phyloP scores from a whole-genome alignment of 2,797 vertebrate species.

The Gallirallus australis region DNA sequence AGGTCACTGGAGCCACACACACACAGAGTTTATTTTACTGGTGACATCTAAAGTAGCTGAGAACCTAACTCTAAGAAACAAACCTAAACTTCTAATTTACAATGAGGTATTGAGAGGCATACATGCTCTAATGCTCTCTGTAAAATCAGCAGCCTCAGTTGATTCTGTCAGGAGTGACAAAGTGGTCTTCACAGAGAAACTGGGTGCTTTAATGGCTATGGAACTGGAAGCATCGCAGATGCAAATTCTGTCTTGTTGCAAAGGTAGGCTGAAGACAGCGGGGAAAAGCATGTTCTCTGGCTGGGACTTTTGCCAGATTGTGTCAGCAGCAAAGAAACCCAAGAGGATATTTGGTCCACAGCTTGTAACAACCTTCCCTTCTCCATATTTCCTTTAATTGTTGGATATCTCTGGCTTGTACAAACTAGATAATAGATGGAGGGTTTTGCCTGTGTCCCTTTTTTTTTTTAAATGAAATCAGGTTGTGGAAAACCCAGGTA shows the following conservation, averaged over 20 bases:
- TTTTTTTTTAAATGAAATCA: background rate
- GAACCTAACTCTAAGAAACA: background rate
- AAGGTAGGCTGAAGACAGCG: background rate
- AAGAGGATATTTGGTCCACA: background rate
- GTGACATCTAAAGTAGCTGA: background rate
- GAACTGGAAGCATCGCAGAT: background rate
- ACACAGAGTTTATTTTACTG: background rate
- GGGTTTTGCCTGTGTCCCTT: background rate
- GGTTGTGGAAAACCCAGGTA: background rate
- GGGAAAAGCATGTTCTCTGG: background rate
- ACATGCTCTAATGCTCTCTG: background rate
- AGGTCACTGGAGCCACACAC: background rate
- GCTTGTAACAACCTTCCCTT: background rate
- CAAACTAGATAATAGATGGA: background rate
- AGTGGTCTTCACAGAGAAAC: background rate
- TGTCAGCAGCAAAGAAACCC: background rate
- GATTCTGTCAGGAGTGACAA: background rate
- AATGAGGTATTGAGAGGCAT: background rate
- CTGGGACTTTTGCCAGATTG: background rate
- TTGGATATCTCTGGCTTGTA: background rate
- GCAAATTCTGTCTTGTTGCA: background rate
- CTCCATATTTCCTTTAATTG: background rate
- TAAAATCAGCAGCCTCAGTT: background rate
- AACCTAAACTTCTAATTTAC: background rate
- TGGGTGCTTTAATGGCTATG: background rate